Percentiles rank a stretch among this genome's conserved stretches.
These are phyloP conservation scores for Bombus haemorrhoidalis DNA, from an alignment of 1,140 invertebrate species.

Conservation along the genomic window DNA sequence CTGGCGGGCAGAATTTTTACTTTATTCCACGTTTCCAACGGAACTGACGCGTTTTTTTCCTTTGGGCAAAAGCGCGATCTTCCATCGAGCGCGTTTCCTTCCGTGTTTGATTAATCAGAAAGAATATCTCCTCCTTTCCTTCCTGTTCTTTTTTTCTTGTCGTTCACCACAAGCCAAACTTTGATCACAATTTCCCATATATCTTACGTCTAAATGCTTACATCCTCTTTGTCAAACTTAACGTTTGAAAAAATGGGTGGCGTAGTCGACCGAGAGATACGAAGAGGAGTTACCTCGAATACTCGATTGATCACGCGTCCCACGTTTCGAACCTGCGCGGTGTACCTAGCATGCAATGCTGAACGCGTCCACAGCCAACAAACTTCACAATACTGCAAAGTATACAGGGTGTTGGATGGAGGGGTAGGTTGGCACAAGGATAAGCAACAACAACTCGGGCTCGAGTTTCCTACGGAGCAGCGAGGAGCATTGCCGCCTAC, in stretches of 20 bases:
- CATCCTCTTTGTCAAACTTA: background rate
- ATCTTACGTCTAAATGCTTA: too few species aligned
- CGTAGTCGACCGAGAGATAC: too few species aligned
- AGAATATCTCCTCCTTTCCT: background rate
- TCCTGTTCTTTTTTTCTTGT: background rate
- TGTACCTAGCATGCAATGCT: slow-evolving; percentile 21
- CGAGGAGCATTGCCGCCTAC: slow-evolving; percentile 34
- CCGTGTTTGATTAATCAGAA: too few species aligned
- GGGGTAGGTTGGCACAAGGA: slow-evolving; percentile 10
- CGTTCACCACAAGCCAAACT: background rate
- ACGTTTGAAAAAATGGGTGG: background rate
- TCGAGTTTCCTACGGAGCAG: slow-evolving; percentile 39
- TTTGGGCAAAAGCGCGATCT: background rate
- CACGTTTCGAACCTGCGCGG: background rate
- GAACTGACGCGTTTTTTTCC: background rate
- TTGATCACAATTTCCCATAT: background rate
- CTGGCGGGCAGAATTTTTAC: background rate
- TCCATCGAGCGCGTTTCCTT: background rate
- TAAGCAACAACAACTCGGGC: slow-evolving; percentile 37
- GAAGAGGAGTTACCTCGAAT: background rate
- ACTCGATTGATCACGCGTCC: slow-evolving; percentile 10
- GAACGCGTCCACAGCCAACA: slow-evolving; percentile 3
- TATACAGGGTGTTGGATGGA: background rate
- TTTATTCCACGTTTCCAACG: background rate
- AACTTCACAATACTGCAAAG: slow-evolving; percentile 14